phyloP scores from a whole-genome alignment of 1,140 invertebrate species.

The Monomorium pharaonis region DNA sequence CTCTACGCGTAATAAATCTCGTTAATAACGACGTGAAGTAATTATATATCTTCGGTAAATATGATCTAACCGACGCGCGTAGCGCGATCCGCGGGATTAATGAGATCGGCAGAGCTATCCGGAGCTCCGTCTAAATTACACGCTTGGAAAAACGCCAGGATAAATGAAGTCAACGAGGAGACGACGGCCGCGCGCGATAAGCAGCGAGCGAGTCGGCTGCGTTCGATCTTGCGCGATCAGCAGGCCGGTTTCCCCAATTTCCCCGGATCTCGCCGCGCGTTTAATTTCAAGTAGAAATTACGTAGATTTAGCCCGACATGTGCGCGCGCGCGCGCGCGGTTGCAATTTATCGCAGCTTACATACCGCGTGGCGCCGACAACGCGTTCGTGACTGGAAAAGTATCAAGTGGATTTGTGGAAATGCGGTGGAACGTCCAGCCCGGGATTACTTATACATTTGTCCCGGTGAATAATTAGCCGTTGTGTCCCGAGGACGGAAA shows the following conservation, averaged over 20 bases:
- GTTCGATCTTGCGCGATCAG: slow-evolving; percentile 32
- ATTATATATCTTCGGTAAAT: slow-evolving; percentile 37
- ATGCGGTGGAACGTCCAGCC: neutral
- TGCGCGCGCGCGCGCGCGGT: neutral
- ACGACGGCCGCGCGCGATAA: neutral
- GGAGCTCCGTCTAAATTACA: slow-evolving; percentile 41
- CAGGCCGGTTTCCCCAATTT: slow-evolving; percentile 32
- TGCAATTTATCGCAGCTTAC: slow-evolving; percentile 36
- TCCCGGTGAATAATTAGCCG: slow-evolving; percentile 43
- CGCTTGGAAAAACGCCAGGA: neutral
- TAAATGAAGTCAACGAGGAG: slow-evolving; percentile 33
- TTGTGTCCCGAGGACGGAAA: neutral
- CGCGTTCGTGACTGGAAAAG: slow-evolving; percentile 50
- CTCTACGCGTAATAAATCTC: neutral
- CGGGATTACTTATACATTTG: slow-evolving; percentile 27
- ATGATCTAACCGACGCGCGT: neutral
- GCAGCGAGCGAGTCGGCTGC: neutral
- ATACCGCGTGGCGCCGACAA: neutral
- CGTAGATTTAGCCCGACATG: slow-evolving; percentile 14
- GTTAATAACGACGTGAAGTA: slow-evolving; percentile 27
- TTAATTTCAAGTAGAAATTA: slow-evolving; percentile 59
- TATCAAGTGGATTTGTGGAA: slow-evolving; percentile 32
- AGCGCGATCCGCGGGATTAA: slow-evolving; percentile 15
- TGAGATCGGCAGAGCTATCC: slow-evolving; percentile 43
- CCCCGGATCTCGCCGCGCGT: slow-evolving; percentile 21